A percentile compares a stretch with the other conserved stretches of the same genome.
These are phyloP conservation scores for Stenichneumon culpator DNA, from an alignment of 2,888 invertebrate species.

Conservation along the genomic window DNA sequence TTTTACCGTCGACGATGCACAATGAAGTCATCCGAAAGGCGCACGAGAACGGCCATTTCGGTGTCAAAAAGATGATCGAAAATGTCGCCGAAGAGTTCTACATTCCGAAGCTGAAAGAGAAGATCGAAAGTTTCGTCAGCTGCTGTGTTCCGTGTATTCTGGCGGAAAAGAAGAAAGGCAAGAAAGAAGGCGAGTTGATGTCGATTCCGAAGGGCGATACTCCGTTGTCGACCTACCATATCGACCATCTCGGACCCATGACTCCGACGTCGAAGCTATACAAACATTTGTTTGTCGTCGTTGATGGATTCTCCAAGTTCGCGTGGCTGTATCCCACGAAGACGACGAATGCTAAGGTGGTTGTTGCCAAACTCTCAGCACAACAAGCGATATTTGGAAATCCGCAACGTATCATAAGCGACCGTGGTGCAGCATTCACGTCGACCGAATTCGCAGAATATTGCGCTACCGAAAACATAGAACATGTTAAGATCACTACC, in stretches of 20 bases:
- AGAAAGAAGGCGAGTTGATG: slow-evolving; percentile 74
- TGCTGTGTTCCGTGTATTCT: slow-evolving; percentile 75
- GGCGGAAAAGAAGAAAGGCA: slow-evolving; percentile 73
- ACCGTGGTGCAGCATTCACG: slow-evolving; percentile 71
- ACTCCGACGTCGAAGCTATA: slow-evolving; percentile 75
- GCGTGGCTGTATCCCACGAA: slow-evolving; percentile 78
- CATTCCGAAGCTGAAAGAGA: slow-evolving; percentile 56
- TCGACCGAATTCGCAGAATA: slow-evolving; percentile 55
- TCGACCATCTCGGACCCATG: slow-evolving; percentile 79
- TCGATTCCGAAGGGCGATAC: slow-evolving; percentile 73
- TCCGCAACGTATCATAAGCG: too few species aligned
- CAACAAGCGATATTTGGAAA: too few species aligned
- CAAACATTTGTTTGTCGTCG: slow-evolving; percentile 75
- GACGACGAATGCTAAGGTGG: slow-evolving; percentile 72
- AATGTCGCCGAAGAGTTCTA: slow-evolving; percentile 54
- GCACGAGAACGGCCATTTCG: slow-evolving; percentile 64
- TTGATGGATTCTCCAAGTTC: slow-evolving; percentile 79
- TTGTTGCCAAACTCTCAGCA: slow-evolving; percentile 59
- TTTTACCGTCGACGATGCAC: slow-evolving; percentile 50
- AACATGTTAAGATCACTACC: slow-evolving; percentile 74
- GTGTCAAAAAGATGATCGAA: slow-evolving; percentile 53
- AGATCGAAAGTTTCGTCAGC: slow-evolving; percentile 52
- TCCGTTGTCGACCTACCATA: slow-evolving; percentile 77
- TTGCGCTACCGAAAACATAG: slow-evolving; percentile 52
- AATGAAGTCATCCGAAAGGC: slow-evolving; percentile 43